Base-by-base conservation (phyloP, 2,797 vertebrate species). In the Potorous gilbertii region DNA sequence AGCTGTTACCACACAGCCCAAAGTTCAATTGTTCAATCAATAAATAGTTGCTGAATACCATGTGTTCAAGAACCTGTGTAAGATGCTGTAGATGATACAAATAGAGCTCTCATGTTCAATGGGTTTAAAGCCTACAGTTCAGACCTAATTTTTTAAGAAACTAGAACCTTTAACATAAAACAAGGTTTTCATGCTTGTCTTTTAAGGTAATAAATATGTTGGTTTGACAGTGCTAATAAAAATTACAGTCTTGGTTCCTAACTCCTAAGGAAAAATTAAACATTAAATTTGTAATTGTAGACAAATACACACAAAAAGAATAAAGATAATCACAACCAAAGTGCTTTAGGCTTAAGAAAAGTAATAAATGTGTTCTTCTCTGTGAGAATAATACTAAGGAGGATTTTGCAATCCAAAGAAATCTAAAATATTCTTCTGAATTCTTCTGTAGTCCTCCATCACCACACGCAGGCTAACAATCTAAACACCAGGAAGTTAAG, bases 351-450 rank as follows among this genome's bases (percentile, higher is more conserved):
- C 4, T 55, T 91, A 52, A 16, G 6, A 40, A 91, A 95, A 97
- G 18, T 56, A 81, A 74, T 40, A 74, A 21, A 0, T 91, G 59
- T 29, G 31, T 55, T 93, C 29, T 92, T 91, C 57, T 94, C 56
- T 87, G 50, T 54, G 55, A 91, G 50, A 91, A 62, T 34, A 95
- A 54, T 27, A 56, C 50, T 95, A 93, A 74, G 21, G 74, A 5
- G 62, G 90, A 5, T 56, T 5, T 66, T 4, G 16, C 93, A 94
- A 62, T 50, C 57, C n/a, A 94, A 96, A 96, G 95, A 50, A 96
- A 93, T 40, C 55, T 66, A 31, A 18, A 40, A 18, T 40, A 40
- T 40, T 81, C 62, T 74, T 56, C n/a, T 57, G 92, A 96, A 94
- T 94, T 93, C 74, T 92, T 27, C 59, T 57, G 56, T 34, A 91